These are phyloP conservation scores for Aspidiotus destructor DNA, from an alignment of 2,888 invertebrate genomes.

Conservation along the genomic window DNA sequence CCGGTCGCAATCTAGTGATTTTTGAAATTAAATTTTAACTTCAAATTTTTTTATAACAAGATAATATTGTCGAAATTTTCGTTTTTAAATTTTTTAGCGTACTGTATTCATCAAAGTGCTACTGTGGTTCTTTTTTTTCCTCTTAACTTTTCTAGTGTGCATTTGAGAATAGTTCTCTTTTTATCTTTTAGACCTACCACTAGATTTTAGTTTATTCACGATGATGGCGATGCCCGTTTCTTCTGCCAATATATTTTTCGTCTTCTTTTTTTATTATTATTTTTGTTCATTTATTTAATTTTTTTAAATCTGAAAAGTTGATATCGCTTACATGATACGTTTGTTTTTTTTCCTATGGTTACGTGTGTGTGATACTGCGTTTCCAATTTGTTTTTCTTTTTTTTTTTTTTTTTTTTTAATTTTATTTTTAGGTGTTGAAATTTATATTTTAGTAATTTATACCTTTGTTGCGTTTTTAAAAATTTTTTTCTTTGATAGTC, in stretches of 20 bases:
- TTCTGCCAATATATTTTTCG: conserved; percentile 11
- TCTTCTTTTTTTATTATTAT: conserved; percentile 13
- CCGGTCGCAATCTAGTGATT: conserved; percentile 6
- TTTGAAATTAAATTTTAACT: conserved; percentile 6
- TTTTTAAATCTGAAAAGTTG: conserved; percentile 7
- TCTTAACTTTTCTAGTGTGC: conserved; percentile 18
- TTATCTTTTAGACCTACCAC: conserved; percentile 3
- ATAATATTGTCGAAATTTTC: conserved; percentile 1
- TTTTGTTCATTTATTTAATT: conserved; percentile 7
- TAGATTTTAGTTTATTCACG: conserved; percentile 9
- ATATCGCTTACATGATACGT: conserved; percentile 13
- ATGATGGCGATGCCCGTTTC: not conserved
- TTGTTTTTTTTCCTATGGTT: conserved; percentile 21
- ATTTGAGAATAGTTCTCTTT: conserved; percentile 11
- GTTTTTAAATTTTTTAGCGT: not conserved
- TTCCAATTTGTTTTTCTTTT: conserved; percentile 8
- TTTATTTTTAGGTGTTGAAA: conserved; percentile 2
- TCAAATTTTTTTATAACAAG: not conserved
- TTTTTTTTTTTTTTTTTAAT: conserved; percentile 5
- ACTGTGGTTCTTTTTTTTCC: conserved; percentile 11
- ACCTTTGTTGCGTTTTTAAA: conserved; percentile 25
- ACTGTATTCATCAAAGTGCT: not conserved
- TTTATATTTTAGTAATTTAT: conserved; percentile 28
- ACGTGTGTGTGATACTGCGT: conserved; percentile 30
- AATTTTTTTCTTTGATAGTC: conserved; percentile 3